phyloP scores from a whole-genome alignment of 2,797 vertebrate species.

The Etheostoma perlongum region DNA sequence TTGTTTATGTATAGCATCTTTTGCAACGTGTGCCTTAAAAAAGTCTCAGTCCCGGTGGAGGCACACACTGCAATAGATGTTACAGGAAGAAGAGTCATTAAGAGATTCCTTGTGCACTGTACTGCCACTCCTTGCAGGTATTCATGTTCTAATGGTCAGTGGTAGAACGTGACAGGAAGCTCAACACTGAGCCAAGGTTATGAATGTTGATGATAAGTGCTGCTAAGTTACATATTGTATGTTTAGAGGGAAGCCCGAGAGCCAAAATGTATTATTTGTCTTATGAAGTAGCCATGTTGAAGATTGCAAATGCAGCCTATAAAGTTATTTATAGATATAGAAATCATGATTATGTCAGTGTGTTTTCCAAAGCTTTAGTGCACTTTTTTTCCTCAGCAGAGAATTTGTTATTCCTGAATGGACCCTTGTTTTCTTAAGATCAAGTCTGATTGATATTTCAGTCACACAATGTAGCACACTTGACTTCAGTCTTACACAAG shows the following conservation, averaged over 20 bases:
- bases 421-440: constrained; percentile 46
- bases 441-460: constrained; percentile 36
- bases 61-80: constrained; percentile 68
- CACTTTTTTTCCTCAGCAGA: constrained; percentile 83
- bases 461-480: constrained; percentile 27
- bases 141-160: constrained; percentile 62
- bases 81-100: constrained; percentile 35
- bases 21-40: constrained; percentile 70
- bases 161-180: constrained; percentile 46
- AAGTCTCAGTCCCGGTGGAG: constrained; percentile 49
- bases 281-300: constrained; percentile 68
- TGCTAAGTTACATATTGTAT: constrained; percentile 86
- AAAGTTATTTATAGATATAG: constrained; percentile 75
- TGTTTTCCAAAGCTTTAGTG: constrained; percentile 76
- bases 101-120: constrained; percentile 48
- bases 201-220: constrained; percentile 85
- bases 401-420: constrained; percentile 57
- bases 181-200: constrained; percentile 65
- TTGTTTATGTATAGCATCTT: constrained; percentile 67
- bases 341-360: constrained; percentile 71
- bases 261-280: constrained; percentile 81
- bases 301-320: constrained; percentile 61
- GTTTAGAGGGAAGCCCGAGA: constrained; percentile 79
- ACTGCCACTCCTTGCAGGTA: constrained; percentile 55
- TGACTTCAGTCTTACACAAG: constrained; percentile 62